Base-by-base conservation (phyloP, 2,888 invertebrate genomes). In the Xanthorhoe designata region DNA sequence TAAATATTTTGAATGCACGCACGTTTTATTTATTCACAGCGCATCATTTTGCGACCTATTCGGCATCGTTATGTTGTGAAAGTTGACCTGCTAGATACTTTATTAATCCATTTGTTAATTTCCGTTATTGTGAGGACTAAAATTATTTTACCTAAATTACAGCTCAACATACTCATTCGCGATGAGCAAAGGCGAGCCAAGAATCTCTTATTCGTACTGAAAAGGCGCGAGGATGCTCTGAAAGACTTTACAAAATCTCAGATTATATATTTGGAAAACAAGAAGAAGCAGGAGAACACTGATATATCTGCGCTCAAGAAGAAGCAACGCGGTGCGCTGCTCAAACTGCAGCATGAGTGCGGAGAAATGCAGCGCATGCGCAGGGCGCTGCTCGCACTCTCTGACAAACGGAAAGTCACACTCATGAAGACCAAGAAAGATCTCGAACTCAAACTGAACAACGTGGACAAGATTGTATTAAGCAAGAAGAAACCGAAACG, bases 301-400 rank as follows among this genome's bases (percentile, higher is more conserved):
- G 93, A 92, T 71, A 88, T 91, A 68, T 87, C 93, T 0, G 89
- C 95, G 8, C 91, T 96, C 15, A 95, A 95, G 77, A 96, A 96
- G 78, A 95, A 95, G 72, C 96, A 96, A 80, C 90, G 96, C 53
- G 96, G 95, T 0, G 90, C 96, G 15, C 83, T 96, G 61, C 84
- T 95, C 49, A 95, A 95, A 78, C 85, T 96, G 38, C 94, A 96
- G 68, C 95, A 96, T 79, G 96, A 96, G 78, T 95, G 95, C 81
- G 95, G 95, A 55, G 96, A 96, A 84, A 95, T 96, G 91, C 94
- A 95, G 77, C 92, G 95, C 77, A 93, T 93, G 90, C 86, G 92
- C 4, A 92, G 90, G 74, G 90, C 92, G 5, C 75, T 93, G 15
- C 79, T 93, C 32, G 82, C 91, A 3, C 83, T 91, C 56, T 91